These are phyloP conservation scores for Pantala flavescens DNA, from an alignment of 1,140 invertebrate genomes.

Conservation along the genomic window DNA sequence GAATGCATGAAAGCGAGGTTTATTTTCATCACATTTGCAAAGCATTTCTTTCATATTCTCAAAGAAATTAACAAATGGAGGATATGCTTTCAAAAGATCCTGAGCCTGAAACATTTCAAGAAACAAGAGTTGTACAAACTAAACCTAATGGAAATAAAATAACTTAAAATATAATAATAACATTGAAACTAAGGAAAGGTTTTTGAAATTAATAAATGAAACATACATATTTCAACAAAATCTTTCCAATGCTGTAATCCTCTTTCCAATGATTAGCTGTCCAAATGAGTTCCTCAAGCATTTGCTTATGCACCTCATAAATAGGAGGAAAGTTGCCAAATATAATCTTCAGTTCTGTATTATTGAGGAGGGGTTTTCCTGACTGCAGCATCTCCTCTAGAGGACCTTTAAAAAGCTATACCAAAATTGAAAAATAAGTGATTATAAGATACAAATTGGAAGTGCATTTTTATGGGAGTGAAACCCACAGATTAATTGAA, in stretches of 20 bases:
- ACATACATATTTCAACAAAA: slow-evolving; percentile 70
- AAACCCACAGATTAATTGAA: too few relatives aligned
- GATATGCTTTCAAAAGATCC: slow-evolving; percentile 84
- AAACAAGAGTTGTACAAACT: slow-evolving; percentile 11
- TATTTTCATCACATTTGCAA: slow-evolving; percentile 75
- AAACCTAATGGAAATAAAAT: too few relatives aligned
- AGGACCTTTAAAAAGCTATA: slow-evolving; percentile 83
- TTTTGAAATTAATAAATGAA: slow-evolving; percentile 18
- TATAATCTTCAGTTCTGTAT: slow-evolving; percentile 88
- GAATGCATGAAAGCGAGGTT: slow-evolving; percentile 94
- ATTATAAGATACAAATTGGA: too few relatives aligned
- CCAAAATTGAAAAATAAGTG: background rate
- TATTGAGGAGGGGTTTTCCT: slow-evolving; percentile 67
- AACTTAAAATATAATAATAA: too few relatives aligned
- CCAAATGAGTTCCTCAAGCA: slow-evolving; percentile 65
- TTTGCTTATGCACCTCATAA: slow-evolving; percentile 78
- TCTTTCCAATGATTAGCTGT: slow-evolving; percentile 67
- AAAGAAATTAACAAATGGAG: slow-evolving; percentile 95
- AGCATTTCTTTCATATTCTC: slow-evolving; percentile 93
- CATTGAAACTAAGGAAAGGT: too few relatives aligned
- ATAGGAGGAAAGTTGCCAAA: slow-evolving; percentile 94
- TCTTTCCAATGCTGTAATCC: slow-evolving; percentile 72
- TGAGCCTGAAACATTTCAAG: slow-evolving; percentile 36
- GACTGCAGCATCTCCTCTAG: slow-evolving; percentile 74
- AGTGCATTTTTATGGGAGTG: too few relatives aligned